phyloP scores from a whole-genome alignment of 2,797 vertebrate species.

The Eremophila alpestris region DNA sequence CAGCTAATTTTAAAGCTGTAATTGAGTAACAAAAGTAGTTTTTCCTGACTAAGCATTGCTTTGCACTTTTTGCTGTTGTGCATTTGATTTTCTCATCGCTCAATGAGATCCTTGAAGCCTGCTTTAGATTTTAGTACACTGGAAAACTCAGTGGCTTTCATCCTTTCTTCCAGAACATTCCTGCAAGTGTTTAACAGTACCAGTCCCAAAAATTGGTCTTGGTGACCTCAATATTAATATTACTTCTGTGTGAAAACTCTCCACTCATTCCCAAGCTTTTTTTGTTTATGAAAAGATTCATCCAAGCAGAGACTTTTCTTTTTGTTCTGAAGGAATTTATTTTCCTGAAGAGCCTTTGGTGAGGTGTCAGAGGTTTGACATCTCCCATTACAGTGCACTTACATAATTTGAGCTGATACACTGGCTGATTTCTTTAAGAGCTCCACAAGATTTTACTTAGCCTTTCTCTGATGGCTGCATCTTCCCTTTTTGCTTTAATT shows the following conservation, averaged over 20 bases:
- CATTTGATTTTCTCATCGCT: background rate
- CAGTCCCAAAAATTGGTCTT: background rate
- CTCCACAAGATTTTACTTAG: background rate
- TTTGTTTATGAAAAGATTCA: background rate
- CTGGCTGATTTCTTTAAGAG: background rate
- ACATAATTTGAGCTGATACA: background rate
- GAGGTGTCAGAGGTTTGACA: background rate
- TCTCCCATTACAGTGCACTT: background rate
- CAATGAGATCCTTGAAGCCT: background rate
- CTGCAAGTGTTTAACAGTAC: background rate
- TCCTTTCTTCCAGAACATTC: background rate
- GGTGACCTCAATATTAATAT: background rate
- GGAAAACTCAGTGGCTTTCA: background rate
- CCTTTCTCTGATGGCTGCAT: background rate
- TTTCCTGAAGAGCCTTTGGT: background rate
- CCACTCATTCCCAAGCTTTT: no score
- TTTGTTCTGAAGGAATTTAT: background rate
- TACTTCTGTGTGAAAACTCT: background rate
- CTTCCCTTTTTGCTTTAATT: background rate
- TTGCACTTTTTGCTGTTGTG: background rate
- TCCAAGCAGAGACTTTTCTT: background rate
- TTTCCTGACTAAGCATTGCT: background rate
- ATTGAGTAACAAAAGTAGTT: background rate
- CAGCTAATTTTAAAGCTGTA: background rate
- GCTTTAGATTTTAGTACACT: background rate